Base-by-base conservation (phyloP, 2,797 vertebrate genomes). In the Hybognathus amarus region DNA sequence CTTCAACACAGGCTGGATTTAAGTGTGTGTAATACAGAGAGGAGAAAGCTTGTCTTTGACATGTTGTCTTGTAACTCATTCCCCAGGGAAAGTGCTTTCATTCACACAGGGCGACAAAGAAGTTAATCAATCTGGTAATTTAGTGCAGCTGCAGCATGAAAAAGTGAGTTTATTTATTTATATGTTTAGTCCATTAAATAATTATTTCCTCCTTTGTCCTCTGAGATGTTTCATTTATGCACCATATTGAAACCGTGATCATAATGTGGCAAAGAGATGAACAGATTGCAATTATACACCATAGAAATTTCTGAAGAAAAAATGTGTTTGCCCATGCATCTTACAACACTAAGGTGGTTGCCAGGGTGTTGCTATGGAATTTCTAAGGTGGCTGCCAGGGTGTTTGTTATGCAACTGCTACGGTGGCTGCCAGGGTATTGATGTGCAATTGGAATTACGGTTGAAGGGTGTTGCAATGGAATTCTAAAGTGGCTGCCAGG, bases 61-160 rank as follows among this genome's bases (percentile, higher is more conserved):
- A 70, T 92, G 91, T 92, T 91, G 92, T 91, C 92, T 93, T 92
- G 93, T 91, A 92, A 89, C 92, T 86, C 88, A 89, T 89, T 94
- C 93, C 92, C 92, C 83, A 87, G 91, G 92, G 93, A 91, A 90
- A 84, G 89, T 84, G 90, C 91, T 93, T 88, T 93, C 93, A 94
- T 94, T 94, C 91, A 89, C 87, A 85, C 78, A 88, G 80, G 66
- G 90, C 93, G 91, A 92, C 92, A 91, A 91, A 93, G 90, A 93
- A 93, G 91, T 94, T 94, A 94, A 95, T 95, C 94, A 95, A 94
- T 94, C 91, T 91, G 90, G 90, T 92, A 93, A 92, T 94, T 94
- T 93, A 88, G 87, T 93, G 90, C 90, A 85, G 86, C 88, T 89
- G 88, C 82, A 86, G 61, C 84, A 56, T 73, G 86, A 83, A 86